phyloP scores from a whole-genome alignment of 1,140 invertebrate species.

The Acromyrmex echinatior region DNA sequence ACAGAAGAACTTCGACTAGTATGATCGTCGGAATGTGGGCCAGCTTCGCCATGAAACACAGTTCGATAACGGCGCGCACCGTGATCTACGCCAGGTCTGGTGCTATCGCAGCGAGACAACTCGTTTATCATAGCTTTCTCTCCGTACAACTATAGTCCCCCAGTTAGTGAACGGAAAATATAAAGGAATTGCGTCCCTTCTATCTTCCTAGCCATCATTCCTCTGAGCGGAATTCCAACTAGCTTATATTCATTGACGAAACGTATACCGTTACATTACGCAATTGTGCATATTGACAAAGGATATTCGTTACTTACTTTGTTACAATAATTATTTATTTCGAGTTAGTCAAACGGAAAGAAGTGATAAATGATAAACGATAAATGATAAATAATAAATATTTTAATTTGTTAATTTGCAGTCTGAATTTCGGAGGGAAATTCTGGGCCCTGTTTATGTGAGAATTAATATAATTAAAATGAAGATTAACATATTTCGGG shows the following conservation, averaged over 20 bases:
- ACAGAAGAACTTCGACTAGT: slow-evolving; percentile 65
- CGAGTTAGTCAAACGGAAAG: background rate
- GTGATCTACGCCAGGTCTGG: slow-evolving; percentile 41
- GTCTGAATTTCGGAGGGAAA: background rate
- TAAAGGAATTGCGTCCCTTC: slow-evolving; percentile 36
- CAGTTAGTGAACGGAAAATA: slow-evolving; percentile 48
- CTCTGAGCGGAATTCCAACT: slow-evolving; percentile 45
- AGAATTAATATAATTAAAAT: slow-evolving; percentile 29
- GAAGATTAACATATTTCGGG: slow-evolving; percentile 29
- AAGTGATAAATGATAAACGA: background rate
- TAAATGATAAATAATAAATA: slow-evolving; percentile 7
- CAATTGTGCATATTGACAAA: slow-evolving; percentile 1
- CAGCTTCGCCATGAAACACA: slow-evolving; percentile 52
- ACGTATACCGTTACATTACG: too few relatives aligned
- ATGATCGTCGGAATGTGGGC: slow-evolving; percentile 41
- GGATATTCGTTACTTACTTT: background rate
- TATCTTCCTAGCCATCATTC: background rate
- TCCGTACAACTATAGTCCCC: slow-evolving; percentile 1
- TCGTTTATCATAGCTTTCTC: slow-evolving; percentile 60
- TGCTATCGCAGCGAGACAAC: slow-evolving; percentile 64
- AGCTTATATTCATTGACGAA: background rate
- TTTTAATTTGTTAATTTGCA: slow-evolving; percentile 36
- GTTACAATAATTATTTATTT: slow-evolving; percentile 22
- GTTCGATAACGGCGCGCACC: slow-evolving; percentile 59
- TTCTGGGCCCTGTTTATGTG: background rate